Percentiles rank a stretch among this genome's conserved stretches.
Evolutionary conservation across 2,888 invertebrate species (phyloP).

Genomic region (Bruchidius siliquastri): DNA sequence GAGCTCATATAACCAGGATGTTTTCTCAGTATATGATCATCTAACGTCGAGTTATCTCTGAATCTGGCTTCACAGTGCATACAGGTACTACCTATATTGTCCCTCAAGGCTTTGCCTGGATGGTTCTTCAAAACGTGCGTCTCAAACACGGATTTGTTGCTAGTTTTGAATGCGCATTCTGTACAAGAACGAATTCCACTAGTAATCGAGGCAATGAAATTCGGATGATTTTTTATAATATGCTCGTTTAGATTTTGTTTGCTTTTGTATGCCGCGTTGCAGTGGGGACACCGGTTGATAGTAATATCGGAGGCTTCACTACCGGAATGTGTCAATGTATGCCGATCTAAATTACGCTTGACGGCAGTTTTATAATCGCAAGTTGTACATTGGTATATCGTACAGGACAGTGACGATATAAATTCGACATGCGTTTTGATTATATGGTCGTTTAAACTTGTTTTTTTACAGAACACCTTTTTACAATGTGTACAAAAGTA

Average conservation of each 20-base stretch:
- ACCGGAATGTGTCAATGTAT: no score
- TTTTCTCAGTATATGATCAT: not conserved
- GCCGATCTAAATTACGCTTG: no score
- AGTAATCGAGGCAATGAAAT: no score
- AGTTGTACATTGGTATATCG: not conserved
- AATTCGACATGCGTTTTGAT: not conserved
- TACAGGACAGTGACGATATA: not conserved
- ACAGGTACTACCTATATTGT: not conserved
- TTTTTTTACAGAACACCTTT: not conserved
- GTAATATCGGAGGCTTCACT: no score
- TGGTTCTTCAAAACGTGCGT: no score
- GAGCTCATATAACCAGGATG: not conserved
- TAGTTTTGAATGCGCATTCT: no score
- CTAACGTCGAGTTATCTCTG: not conserved
- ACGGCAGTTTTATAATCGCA: not conserved
- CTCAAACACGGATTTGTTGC: no score
- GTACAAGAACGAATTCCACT: no score
- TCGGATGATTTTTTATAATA: no score
- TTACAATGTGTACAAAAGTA: not conserved
- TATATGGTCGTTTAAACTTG: not conserved
- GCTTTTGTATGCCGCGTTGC: no score
- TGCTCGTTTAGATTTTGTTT: no score
- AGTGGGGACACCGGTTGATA: no score
- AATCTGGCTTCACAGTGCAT: not conserved
- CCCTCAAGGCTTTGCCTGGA: not conserved